phyloP scores from a whole-genome alignment of 2,888 invertebrate species.

The Drosophila basisetae region DNA sequence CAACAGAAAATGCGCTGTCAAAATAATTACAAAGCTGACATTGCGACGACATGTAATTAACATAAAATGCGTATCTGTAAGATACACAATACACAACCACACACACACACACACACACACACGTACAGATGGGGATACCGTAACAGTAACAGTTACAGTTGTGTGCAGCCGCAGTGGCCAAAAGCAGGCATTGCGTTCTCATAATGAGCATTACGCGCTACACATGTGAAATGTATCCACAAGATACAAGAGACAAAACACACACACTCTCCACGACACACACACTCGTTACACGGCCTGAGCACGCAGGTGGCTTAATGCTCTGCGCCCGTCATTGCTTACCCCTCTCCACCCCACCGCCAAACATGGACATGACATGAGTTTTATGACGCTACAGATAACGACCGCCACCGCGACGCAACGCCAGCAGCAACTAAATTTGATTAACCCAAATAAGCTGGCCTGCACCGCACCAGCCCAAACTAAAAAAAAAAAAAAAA shows the following conservation, averaged over 20 bases:
- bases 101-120: conserved; percentile 11
- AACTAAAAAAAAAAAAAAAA: not conserved
- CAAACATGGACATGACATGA: conserved; percentile 47
- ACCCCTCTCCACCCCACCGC: not conserved
- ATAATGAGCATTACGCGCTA: conserved; percentile 56
- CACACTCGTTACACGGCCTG: conserved; percentile 20
- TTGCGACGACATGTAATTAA: conserved; percentile 73
- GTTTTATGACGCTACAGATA: conserved; percentile 51
- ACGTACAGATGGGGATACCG: not conserved
- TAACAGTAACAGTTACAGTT: conserved; percentile 17
- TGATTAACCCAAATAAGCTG: conserved; percentile 75
- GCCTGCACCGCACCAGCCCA: conserved; percentile 9
- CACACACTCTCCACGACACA: not conserved
- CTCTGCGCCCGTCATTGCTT: conserved; percentile 13
- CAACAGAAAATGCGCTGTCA: conserved; percentile 68
- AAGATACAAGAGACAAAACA: conserved; percentile 39
- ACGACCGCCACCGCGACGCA: conserved; percentile 31
- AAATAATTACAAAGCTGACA: conserved; percentile 75
- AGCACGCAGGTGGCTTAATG: conserved; percentile 69
- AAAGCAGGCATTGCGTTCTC: conserved; percentile 42
- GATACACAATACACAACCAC: conserved; percentile 37
- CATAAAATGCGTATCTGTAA: conserved; percentile 66
- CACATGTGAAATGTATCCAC: conserved; percentile 65
- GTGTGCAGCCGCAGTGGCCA: conserved; percentile 22
- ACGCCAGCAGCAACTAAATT: conserved; percentile 57